Conservation (phyloP, 2,797 vertebrate species). For the Melanotaenia nigrans region DNA sequence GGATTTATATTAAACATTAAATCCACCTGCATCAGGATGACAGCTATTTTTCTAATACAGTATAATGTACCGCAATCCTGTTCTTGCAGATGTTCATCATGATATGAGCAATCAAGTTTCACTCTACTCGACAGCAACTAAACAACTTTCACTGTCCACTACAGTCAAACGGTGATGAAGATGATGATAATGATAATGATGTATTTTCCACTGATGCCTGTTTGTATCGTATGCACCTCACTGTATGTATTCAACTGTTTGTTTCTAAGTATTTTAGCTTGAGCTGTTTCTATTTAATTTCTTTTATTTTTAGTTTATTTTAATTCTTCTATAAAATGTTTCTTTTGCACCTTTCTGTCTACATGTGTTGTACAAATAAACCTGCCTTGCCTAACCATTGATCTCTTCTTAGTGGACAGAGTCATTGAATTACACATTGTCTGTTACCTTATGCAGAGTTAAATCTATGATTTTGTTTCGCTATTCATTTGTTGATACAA, state of each 20-base stretch:
- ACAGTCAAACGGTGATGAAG: too few species aligned
- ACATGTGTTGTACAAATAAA: neutral
- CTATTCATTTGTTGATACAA: neutral
- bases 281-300: too few species aligned
- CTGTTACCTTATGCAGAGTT: neutral
- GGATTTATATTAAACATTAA: constrained; percentile 12
- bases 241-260: too few species aligned
- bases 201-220: too few species aligned
- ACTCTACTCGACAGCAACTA: neutral
- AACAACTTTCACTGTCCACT: neutral
- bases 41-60: constrained; percentile 17
- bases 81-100: constrained; percentile 6
- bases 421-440: neutral
- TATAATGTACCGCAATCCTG: constrained; percentile 4
- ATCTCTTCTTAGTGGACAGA: neutral
- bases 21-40: neutral
- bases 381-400: neutral
- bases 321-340: neutral
- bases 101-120: neutral
- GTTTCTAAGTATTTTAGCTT: too few species aligned
- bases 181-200: too few species aligned
- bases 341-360: too few species aligned
- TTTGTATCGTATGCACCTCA: too few species aligned
- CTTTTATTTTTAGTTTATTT: neutral
- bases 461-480: neutral